Conservation (phyloP, 2,113 vertebrate species). For the Xiphorhynchus elegans region DNA sequence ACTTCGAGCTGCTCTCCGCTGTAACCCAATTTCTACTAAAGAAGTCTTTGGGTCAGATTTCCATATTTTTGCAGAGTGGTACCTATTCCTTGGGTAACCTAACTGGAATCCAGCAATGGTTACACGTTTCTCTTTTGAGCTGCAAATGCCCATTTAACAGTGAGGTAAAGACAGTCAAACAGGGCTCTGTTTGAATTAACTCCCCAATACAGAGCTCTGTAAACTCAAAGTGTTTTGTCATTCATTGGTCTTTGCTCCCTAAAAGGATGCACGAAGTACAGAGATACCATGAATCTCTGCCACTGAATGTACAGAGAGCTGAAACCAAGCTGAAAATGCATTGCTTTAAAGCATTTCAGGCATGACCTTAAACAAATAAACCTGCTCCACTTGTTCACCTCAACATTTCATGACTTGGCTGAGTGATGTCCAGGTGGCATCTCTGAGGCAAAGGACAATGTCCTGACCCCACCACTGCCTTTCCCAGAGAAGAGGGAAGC, state of each 20-base stretch:
- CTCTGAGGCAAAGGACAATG: accelerated
- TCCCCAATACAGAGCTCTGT: not conserved
- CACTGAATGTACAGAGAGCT: not conserved
- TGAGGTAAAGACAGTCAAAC: not conserved
- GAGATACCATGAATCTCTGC: not conserved
- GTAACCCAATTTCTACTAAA: not conserved
- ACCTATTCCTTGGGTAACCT: not conserved
- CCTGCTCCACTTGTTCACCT: not conserved
- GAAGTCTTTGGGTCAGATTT: not conserved
- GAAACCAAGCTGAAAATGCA: not conserved
- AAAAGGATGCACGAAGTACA: not conserved
- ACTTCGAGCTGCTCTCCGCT: accelerated
- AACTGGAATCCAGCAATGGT: not conserved
- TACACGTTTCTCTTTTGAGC: not conserved
- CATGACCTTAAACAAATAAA: not conserved
- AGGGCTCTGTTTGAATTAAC: not conserved
- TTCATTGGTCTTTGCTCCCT: not conserved
- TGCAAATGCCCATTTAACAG: not conserved
- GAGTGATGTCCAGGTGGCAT: not conserved
- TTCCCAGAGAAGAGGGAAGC: not conserved
- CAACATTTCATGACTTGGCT: not conserved
- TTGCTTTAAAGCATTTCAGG: not conserved
- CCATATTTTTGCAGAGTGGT: not conserved
- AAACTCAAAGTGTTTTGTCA: not conserved
- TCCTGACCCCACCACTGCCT: not conserved